Conservation (phyloP, 2,113 vertebrate species). For the Regulus satrapa region DNA sequence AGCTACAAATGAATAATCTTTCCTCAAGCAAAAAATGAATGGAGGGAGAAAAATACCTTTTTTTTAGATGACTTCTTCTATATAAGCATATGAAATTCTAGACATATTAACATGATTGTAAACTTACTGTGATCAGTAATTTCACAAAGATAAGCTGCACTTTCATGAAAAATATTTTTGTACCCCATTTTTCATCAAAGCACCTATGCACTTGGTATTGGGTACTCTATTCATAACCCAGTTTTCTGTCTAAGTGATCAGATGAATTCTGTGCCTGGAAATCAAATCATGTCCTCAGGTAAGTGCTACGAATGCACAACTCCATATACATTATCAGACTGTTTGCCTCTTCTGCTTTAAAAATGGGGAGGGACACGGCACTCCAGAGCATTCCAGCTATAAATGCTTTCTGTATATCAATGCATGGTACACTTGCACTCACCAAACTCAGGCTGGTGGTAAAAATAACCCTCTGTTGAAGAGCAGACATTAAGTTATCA, state of each 20-base stretch:
- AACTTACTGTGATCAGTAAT: not conserved
- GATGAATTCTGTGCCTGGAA: not conserved
- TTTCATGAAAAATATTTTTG: not conserved
- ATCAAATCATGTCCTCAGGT: not conserved
- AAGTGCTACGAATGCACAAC: not conserved
- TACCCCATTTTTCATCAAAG: not conserved
- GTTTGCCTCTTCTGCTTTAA: not conserved
- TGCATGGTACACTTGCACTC: not conserved
- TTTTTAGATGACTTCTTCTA: not conserved
- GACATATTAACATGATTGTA: not conserved
- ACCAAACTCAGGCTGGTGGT: not conserved
- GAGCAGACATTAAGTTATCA: constrained; percentile 46
- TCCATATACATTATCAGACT: not conserved
- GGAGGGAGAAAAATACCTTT: not conserved
- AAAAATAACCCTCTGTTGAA: constrained; percentile 61
- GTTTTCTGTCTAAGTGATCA: not conserved
- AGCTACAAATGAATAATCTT: not conserved
- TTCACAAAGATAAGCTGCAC: not conserved
- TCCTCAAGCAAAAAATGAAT: not conserved
- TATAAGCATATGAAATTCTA: not conserved
- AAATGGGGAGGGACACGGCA: not conserved
- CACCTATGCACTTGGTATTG: not conserved
- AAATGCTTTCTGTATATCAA: constrained; percentile 28
- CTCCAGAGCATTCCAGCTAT: not conserved
- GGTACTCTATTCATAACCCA: not conserved